Evolutionary conservation across 2,888 invertebrate genomes (phyloP).

Genomic region (Agrenia bidenticulata): DNA sequence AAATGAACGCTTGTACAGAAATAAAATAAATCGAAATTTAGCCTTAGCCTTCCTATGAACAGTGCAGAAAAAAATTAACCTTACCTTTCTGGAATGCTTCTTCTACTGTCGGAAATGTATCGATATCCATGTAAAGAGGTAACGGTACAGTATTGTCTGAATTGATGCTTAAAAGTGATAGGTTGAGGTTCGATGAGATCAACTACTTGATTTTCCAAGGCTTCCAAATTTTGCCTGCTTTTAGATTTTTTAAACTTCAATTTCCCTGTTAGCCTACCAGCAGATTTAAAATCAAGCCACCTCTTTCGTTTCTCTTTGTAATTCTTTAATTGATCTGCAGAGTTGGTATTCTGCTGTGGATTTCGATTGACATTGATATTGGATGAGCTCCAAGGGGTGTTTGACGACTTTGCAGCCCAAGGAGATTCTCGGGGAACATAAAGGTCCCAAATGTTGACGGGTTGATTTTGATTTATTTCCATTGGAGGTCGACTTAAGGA

Average conservation of each 20-base stretch:
- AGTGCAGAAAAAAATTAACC: too few relatives aligned
- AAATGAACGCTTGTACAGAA: too few relatives aligned
- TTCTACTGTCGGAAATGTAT: slow-evolving; percentile 43
- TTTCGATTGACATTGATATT: too few relatives aligned
- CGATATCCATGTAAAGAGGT: slow-evolving; percentile 48
- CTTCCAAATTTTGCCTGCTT: slow-evolving; percentile 22
- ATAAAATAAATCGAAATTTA: too few relatives aligned
- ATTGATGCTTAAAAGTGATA: slow-evolving; percentile 35
- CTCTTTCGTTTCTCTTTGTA: slow-evolving; percentile 3
- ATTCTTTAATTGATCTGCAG: slow-evolving; percentile 12
- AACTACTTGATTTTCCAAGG: slow-evolving; percentile 11
- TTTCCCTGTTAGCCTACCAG: slow-evolving; percentile 30
- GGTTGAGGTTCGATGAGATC: slow-evolving; percentile 20
- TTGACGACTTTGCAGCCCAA: slow-evolving; percentile 24
- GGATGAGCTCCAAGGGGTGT: slow-evolving; percentile 14
- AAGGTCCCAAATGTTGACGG: background rate
- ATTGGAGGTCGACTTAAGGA: background rate
- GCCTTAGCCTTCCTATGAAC: too few relatives aligned
- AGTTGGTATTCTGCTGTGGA: slow-evolving; percentile 8
- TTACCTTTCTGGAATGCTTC: slow-evolving; percentile 43
- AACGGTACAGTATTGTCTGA: slow-evolving; percentile 41
- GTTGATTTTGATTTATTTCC: background rate
- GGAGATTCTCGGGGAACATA: slow-evolving; percentile 13
- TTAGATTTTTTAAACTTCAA: slow-evolving; percentile 29
- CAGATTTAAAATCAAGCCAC: slow-evolving; percentile 5